Evolutionary conservation across 2,797 vertebrate species (phyloP), one percentile per base, ranked within the genome.

Genomic region (Chloroceryle amazona): DNA sequence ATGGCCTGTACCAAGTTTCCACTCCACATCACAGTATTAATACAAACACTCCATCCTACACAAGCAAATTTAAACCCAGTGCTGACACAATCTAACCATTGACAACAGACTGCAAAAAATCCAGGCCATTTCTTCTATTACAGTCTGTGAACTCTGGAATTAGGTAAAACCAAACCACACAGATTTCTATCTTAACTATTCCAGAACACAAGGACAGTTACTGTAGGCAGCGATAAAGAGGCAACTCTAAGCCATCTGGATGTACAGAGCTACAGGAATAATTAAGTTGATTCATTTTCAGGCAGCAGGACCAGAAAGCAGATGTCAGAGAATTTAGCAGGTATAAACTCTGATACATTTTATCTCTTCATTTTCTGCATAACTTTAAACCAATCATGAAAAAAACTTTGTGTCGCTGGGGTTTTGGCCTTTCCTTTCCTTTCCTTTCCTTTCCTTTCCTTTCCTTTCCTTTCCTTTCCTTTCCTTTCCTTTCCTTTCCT

Each of bases 251-350:
- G 80, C 71, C 0, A 8, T 58, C 78, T 93, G 83, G 78, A 61
- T 31, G 52, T 76, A 81, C 19, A 1, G 5, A 90, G 84, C 57
- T 74, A 92, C 55, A 86, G 60, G 55, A 89, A 95, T 93, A 94
- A 96, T 93, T 94, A 91, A 93, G 60, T 55, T 93, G 83, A 95
- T 90, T 93, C 62, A 66, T 89, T 97, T 94, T 90, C 89, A 94
- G 86, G 87, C 80, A 89, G 76, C 67, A 75, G 90, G 93, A 90
- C 86, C 66, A 94, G 71, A 83, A 90, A 93, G 60, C 41, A 20
- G 71, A 81, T 92, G 90, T 76, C 81, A 91, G 72, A 93, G 81
- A 78, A 79, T 80, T 96, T 85, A 92, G 66, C 58, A 84, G 62
- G 76, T 86, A 86, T n/a, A 93, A 95, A 42, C 86, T 92, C 66